These are phyloP conservation scores for Mycetomoellerius zeteki DNA, from an alignment of 1,140 invertebrate genomes.

Conservation along the genomic window DNA sequence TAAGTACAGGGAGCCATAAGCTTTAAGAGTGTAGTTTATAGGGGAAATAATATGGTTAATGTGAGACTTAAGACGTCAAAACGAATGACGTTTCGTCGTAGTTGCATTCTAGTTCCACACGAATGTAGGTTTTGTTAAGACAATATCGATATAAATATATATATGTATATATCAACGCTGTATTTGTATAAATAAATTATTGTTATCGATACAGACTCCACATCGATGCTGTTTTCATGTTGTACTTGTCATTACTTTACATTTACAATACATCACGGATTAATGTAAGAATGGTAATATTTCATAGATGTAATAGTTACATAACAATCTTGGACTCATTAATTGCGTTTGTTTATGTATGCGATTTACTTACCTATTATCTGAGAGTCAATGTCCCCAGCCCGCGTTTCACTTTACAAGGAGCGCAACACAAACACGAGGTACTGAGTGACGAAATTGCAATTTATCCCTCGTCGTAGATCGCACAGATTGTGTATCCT, in stretches of 20 bases:
- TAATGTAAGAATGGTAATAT: background rate
- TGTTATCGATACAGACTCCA: conserved; percentile 63
- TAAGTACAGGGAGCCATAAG: background rate
- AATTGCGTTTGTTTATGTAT: background rate
- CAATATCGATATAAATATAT: conserved; percentile 61
- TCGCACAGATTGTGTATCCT: conserved; percentile 18
- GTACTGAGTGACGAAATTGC: conserved; percentile 35
- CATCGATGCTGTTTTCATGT: conserved; percentile 28
- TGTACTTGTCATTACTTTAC: background rate
- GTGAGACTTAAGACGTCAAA: background rate
- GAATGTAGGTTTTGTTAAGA: conserved; percentile 54
- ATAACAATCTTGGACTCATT: background rate
- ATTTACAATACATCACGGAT: background rate
- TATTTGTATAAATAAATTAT: conserved; percentile 82
- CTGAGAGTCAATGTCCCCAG: background rate
- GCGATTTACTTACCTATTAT: conserved; percentile 20
- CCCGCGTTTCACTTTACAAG: background rate
- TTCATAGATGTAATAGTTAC: background rate
- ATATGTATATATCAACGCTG: conserved; percentile 68
- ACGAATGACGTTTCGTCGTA: background rate
- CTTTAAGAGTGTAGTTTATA: conserved; percentile 53
- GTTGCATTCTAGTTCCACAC: conserved; percentile 42
- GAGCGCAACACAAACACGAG: background rate
- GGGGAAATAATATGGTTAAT: conserved; percentile 30
- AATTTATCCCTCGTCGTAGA: conserved; percentile 27